These are phyloP conservation scores for Mimas tiliae DNA, from an alignment of 2,888 invertebrate genomes.

Conservation along the genomic window DNA sequence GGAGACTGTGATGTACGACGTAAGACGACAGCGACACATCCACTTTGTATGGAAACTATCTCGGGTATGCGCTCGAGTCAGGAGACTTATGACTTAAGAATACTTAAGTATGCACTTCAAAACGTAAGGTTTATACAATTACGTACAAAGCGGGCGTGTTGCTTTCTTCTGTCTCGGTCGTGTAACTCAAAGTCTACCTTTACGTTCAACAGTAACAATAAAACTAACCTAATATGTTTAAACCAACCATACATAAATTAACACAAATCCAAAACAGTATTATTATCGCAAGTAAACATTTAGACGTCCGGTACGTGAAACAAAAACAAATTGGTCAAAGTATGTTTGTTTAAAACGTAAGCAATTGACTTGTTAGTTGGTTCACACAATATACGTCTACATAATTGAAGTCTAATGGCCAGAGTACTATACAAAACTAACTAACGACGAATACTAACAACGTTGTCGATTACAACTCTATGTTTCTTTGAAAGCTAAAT, in stretches of 20 bases:
- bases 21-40: no score
- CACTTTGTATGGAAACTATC: no score
- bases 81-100: no score
- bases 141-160: no score
- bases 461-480: not conserved
- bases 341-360: slow-evolving; percentile 7
- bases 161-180: no score
- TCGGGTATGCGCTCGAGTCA: no score
- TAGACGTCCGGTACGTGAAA: slow-evolving; percentile 6
- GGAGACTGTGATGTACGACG: no score
- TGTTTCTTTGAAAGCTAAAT: not conserved
- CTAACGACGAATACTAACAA: not conserved
- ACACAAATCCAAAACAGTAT: slow-evolving; percentile 9
- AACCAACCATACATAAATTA: not conserved
- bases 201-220: no score
- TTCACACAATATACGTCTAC: not conserved
- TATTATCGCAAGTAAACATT: slow-evolving; percentile 1
- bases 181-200: no score
- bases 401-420: slow-evolving; percentile 1
- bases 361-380: slow-evolving; percentile 1
- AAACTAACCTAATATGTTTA: not conserved
- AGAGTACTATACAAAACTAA: slow-evolving; percentile 1
- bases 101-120: no score
- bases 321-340: slow-evolving; percentile 14
- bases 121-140: no score